Percentiles rank a stretch among this genome's conserved stretches.
phyloP scores from a whole-genome alignment of 2,113 vertebrate genomes.

The Garra rufa region DNA sequence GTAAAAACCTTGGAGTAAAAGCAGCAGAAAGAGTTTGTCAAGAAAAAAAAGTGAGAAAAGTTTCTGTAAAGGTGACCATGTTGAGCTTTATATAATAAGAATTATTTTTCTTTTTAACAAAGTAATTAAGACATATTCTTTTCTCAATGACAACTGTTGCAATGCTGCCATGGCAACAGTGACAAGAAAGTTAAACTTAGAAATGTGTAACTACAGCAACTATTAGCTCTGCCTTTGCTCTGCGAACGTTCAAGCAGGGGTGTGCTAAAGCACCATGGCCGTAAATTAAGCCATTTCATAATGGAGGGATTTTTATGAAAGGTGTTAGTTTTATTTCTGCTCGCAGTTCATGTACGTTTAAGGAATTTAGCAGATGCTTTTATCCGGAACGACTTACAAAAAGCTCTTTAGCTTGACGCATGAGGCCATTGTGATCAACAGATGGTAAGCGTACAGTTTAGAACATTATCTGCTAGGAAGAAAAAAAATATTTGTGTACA shows the following conservation, averaged over 20 bases:
- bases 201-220: conserved; percentile 52
- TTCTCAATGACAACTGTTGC: conserved; percentile 60
- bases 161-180: conserved; percentile 54
- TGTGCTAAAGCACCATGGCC: conserved; percentile 46
- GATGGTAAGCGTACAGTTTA: not conserved
- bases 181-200: conserved; percentile 55
- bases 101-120: conserved; percentile 58
- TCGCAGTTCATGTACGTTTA: not conserved
- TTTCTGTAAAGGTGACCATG: conserved; percentile 53
- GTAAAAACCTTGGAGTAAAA: not conserved
- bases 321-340: conserved; percentile 32
- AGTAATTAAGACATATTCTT: conserved; percentile 62
- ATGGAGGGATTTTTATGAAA: conserved; percentile 48
- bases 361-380: not conserved
- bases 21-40: conserved; percentile 25
- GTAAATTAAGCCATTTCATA: conserved; percentile 55
- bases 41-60: conserved; percentile 5
- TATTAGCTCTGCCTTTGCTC: conserved; percentile 52
- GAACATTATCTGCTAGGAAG: not conserved
- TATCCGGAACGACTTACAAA: not conserved
- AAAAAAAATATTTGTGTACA: not conserved
- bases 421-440: conserved; percentile 16
- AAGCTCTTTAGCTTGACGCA: not conserved
- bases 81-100: conserved; percentile 52
- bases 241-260: conserved; percentile 13